Conservation (phyloP, 2,888 invertebrate genomes). For the Papilio demoleus region DNA sequence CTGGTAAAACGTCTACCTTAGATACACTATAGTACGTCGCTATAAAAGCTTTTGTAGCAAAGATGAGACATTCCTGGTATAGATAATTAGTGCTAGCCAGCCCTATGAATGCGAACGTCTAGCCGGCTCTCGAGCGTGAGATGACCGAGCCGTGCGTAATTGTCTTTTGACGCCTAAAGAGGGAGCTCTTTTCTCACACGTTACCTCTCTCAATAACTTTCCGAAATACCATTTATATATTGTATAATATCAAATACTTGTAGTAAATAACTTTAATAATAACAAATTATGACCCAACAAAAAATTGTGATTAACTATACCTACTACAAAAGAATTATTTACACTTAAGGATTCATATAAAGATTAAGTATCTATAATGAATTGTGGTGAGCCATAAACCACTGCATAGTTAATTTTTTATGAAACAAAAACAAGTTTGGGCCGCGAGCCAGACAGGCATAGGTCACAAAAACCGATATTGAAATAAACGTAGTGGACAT, state of each 20-base stretch:
- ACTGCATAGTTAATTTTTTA: not conserved
- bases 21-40: not conserved
- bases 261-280: not conserved
- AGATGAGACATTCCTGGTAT: conserved; percentile 7
- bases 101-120: conserved; percentile 27
- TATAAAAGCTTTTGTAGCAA: conserved; percentile 1
- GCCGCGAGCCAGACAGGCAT: conserved; percentile 24
- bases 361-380: not conserved
- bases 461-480: conserved; percentile 36
- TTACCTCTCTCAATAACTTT: conserved; percentile 20
- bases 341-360: too few relatives aligned
- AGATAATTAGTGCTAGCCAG: conserved; percentile 28
- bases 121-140: conserved; percentile 31
- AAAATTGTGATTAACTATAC: too few relatives aligned
- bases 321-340: too few relatives aligned
- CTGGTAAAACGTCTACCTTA: not conserved
- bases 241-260: not conserved
- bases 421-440: not conserved
- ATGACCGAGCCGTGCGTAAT: conserved; percentile 34
- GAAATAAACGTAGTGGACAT: conserved; percentile 36
- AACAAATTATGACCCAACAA: too few relatives aligned
- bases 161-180: conserved; percentile 26
- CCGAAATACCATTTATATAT: not conserved
- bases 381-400: not conserved
- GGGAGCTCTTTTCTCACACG: conserved; percentile 4